These are phyloP conservation scores for Patella ulyssiponensis DNA, from an alignment of 2,888 invertebrate genomes.

Conservation along the genomic window DNA sequence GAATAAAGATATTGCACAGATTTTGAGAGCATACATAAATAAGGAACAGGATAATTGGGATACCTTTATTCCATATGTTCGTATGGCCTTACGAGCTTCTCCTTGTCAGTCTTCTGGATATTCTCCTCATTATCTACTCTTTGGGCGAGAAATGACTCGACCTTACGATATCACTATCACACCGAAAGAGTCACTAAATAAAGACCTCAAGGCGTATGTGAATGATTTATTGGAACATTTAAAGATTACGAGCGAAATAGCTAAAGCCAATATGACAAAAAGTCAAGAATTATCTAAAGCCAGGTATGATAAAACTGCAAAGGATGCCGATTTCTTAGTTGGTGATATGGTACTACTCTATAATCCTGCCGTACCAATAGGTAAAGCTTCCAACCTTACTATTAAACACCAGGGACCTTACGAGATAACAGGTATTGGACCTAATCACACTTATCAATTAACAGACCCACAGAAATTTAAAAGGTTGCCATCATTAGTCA, in stretches of 20 bases:
- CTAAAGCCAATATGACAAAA: constrained; percentile 8
- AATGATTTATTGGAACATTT: constrained; percentile 22
- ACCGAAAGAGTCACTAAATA: constrained; percentile 32
- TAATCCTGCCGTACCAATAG: background rate
- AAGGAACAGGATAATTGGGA: constrained; percentile 20
- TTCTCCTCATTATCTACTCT: constrained; percentile 38
- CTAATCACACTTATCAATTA: background rate
- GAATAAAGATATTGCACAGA: no score
- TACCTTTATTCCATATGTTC: constrained; percentile 4
- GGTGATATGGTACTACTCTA: background rate
- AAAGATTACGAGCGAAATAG: constrained; percentile 11
- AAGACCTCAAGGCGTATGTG: constrained; percentile 34
- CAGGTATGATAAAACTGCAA: background rate
- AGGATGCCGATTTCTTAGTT: background rate
- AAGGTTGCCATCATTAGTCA: background rate
- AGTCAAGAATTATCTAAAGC: background rate
- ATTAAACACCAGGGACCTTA: background rate
- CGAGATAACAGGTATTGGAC: background rate
- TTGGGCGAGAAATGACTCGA: constrained; percentile 40
- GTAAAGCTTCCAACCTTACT: background rate
- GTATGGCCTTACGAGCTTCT: constrained; percentile 22
- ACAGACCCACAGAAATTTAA: no score
- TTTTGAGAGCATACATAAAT: constrained; percentile 18
- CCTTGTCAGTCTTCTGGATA: constrained; percentile 34
- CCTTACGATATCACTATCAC: constrained; percentile 32